Evolutionary conservation across 2,113 vertebrate genomes (phyloP), one percentile per base, ranked within the genome.

Genomic region (Strix aluco): DNA sequence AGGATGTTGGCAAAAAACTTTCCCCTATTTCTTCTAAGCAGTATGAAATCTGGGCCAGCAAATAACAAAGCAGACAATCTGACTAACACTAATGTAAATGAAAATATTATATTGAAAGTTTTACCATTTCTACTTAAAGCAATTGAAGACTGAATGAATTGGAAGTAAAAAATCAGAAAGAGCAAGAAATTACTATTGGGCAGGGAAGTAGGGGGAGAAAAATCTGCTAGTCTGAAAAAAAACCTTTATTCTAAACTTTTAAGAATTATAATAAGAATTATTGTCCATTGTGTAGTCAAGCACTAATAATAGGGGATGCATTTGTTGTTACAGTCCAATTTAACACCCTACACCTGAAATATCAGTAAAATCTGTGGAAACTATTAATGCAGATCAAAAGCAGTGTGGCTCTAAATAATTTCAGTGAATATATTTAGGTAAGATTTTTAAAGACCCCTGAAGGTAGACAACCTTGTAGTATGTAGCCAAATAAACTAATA

Each of bases 301-400:
- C 63, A 77, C 38, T 88, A 83, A 93, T 85, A 81, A 58, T 47
- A 90, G 15, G 15, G 25, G 38, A 42, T 73, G 29, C 15, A 40
- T 90, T 86, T 95, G 65, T 83, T 93, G 20, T 91, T 84, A 55
- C 42, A 74, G 44, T 91, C 27, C 72, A 93, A 51, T 92, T 88
- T 95, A 90, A 70, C 18, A 84, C 19, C 25, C 20, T 88, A 5
- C 1, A 5, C 75, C 46, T 59, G 36, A 90, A 94, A 88, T 73
- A 77, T 55, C 75, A 47, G 65, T 78, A 59, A 90, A 93, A 78
- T 94, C 85, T 88, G 42, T 51, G 44, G 61, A 59, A 92, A 78
- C 6, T 58, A 21, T 81, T 97, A 51, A 67, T 30, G 40, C 52
- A 75, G 69, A 63, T 97, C 86, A 91, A 96, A 95, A 84, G 83